Percentiles rank a stretch among this genome's conserved stretches.
phyloP scores from a whole-genome alignment of 2,113 vertebrate species.

The Ameiurus melas region DNA sequence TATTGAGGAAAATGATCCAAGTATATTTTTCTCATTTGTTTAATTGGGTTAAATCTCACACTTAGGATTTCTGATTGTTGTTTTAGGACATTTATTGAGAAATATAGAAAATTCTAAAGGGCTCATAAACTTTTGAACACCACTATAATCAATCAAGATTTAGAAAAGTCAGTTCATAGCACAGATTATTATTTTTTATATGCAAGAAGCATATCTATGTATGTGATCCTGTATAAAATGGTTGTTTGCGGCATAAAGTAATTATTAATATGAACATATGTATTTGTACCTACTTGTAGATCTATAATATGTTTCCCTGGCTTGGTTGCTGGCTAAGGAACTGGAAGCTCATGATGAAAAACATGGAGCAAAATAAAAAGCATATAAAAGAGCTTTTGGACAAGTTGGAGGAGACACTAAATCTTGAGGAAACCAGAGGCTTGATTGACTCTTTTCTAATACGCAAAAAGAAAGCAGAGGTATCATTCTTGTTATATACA shows the following conservation, averaged over 20 bases:
- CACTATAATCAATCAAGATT: neutral
- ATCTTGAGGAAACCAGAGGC: conserved; percentile 56
- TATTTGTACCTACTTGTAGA: conserved; percentile 37
- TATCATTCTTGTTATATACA: conserved; percentile 5
- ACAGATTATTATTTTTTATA: neutral
- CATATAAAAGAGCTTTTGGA: conserved; percentile 1
- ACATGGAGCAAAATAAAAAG: neutral
- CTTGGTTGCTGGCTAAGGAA: conserved; percentile 54
- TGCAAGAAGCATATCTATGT: neutral
- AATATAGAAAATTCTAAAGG: no score
- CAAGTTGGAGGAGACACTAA: conserved; percentile 54
- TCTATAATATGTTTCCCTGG: conserved; percentile 71
- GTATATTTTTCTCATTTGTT: no score
- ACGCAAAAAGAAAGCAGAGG: conserved; percentile 58
- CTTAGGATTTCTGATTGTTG: no score
- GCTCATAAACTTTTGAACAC: no score
- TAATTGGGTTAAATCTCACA: no score
- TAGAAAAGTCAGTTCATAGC: neutral
- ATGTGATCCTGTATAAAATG: neutral
- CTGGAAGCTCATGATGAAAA: conserved; percentile 12
- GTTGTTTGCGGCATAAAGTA: neutral
- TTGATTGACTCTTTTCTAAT: conserved; percentile 67
- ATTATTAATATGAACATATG: neutral
- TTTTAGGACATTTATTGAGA: no score
- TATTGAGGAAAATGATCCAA: no score